phyloP scores from a whole-genome alignment of 30 jellyfish, hydroid and myxozoan species.

The Aurelia sp. region DNA sequence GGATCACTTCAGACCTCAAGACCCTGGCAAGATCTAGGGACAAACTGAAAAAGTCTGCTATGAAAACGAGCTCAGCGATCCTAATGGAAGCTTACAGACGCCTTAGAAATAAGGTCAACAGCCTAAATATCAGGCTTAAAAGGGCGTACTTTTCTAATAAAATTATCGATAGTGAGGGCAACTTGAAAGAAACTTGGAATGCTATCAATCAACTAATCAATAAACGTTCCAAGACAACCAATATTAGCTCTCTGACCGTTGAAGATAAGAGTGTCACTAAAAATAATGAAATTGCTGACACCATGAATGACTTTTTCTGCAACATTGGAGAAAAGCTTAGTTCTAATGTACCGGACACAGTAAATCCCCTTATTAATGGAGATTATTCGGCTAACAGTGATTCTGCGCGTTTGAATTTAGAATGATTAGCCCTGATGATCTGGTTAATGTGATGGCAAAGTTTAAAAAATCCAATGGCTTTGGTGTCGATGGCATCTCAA shows the following conservation, averaged over 20 bases:
- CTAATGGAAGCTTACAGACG: slow-evolving; percentile 19
- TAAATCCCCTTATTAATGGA: not conserved
- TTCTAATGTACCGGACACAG: slow-evolving; percentile 11
- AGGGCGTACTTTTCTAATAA: slow-evolving; percentile 14
- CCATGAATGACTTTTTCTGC: slow-evolving; percentile 46
- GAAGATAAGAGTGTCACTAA: slow-evolving; percentile 12
- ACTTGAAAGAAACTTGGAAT: slow-evolving; percentile 29
- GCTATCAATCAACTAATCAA: slow-evolving; percentile 33
- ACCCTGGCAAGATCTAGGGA: slow-evolving; percentile 8
- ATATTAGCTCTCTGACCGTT: not conserved
- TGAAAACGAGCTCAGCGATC: slow-evolving; percentile 9
- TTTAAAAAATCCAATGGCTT: too few relatives aligned
- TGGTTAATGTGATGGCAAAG: too few relatives aligned
- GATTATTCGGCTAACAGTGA: slow-evolving; percentile 7
- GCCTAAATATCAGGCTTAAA: slow-evolving; percentile 4
- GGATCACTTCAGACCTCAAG: slow-evolving; percentile 25
- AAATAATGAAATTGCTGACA: slow-evolving; percentile 4
- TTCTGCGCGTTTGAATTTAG: slow-evolving; percentile 3
- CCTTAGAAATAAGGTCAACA: slow-evolving; percentile 42
- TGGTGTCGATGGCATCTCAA: too few relatives aligned
- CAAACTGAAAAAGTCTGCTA: slow-evolving; percentile 4
- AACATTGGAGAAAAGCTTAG: slow-evolving; percentile 28
- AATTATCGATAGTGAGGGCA: slow-evolving; percentile 7
- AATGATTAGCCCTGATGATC: too few relatives aligned
- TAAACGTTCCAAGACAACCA: slow-evolving; percentile 24